Evolutionary conservation across 30 jellyfish, hydroid and myxozoan genomes (phyloP), one percentile per base, ranked within the genome.

Genomic region (Pelagia noctiluca): DNA sequence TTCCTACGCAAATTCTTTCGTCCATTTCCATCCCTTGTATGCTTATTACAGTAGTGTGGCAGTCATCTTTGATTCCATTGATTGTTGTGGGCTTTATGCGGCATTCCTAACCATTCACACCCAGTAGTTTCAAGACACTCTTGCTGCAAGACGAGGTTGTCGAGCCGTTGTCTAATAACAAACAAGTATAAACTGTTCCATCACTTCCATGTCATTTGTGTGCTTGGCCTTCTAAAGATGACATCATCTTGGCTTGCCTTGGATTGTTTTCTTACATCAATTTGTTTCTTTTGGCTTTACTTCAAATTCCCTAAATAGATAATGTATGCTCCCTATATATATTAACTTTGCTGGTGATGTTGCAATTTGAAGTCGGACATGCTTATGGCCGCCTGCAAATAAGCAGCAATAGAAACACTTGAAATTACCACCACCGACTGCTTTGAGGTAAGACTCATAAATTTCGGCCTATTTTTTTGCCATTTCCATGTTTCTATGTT

Each of bases 361-460:
- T 42, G 57, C 57, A 42, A 42, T 42, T 42, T 16, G 57, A 16
- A 42, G 16, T 42, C 57, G 57, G 8, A 42, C 57, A 42, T 42
- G 57, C 57, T 42, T 8, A 8, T 42, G 57, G 57, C 57, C 57
- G 57, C 57, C 57, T 42, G 57, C 57, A 42, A 5, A 8, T 16
- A 5, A 16, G 12, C 57, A 8, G 57, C 57, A 42, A 42, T 42
- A 42, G 57, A 42, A 42, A 42, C 57, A 42, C 57, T 42, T 42
- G 57, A 42, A 42, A 42, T 42, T 42, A 42, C 57, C 57, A 42
- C 57, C 57, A 16, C 57, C 57, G 57, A 42, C 57, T 42, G 57
- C 57, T 42, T 42, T 42, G 16, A 42, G 12, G 57, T n/a, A n/a
- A n/a, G n/a, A n/a, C n/a, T n/a, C n/a, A n/a, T n/a, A n/a, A n/a